phyloP scores from a whole-genome alignment of 35 echinoderm and acorn worm genomes.

The Lytechinus pictus region DNA sequence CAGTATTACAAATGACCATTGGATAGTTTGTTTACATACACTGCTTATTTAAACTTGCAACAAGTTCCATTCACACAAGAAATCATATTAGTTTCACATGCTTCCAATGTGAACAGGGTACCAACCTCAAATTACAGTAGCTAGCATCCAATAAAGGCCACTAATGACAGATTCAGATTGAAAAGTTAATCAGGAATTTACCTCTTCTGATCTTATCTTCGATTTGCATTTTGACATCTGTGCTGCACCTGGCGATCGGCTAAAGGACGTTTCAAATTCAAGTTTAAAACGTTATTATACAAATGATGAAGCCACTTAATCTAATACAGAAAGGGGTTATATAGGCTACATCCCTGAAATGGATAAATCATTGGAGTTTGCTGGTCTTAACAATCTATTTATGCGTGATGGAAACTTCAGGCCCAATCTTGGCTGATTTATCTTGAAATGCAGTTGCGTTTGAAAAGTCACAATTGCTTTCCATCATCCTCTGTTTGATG shows the following conservation, averaged over 20 bases:
- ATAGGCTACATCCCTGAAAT: neutral
- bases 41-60: too few relatives aligned
- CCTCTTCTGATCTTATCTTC: neutral
- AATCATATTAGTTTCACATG: neutral
- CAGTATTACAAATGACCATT: too few relatives aligned
- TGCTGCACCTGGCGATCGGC: neutral
- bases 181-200: neutral
- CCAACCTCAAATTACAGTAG: neutral
- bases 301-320: neutral
- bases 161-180: constrained; percentile 18
- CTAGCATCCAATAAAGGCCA: neutral
- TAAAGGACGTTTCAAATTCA: neutral
- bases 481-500: neutral
- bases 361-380: neutral
- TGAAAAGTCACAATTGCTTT: neutral
- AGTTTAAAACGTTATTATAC: neutral
- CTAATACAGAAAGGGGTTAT: neutral
- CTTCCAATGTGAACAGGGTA: neutral
- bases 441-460: neutral
- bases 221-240: neutral
- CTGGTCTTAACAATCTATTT: neutral
- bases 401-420: neutral
- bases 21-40: too few relatives aligned
- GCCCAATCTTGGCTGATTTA: neutral
- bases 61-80: neutral